phyloP scores from a whole-genome alignment of 2,797 vertebrate genomes.

The Dendrocincla fuliginosa region DNA sequence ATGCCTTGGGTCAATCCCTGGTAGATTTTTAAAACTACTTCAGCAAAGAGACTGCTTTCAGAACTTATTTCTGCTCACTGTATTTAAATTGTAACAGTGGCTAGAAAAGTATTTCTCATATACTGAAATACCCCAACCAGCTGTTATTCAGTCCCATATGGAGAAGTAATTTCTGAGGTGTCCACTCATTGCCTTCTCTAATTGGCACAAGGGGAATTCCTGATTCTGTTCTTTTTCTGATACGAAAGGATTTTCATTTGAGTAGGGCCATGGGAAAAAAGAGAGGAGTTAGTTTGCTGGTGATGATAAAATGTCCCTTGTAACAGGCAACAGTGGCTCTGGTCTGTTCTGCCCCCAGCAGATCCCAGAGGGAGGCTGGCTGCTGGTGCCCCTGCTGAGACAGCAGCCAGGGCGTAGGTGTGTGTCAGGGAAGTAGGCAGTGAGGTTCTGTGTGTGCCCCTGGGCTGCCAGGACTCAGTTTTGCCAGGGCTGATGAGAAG shows the following conservation, averaged over 20 bases:
- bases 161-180: background rate
- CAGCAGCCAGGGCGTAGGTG: background rate
- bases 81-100: background rate
- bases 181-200: background rate
- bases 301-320: background rate
- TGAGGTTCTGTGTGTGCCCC: background rate
- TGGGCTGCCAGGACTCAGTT: background rate
- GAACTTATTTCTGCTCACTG: background rate
- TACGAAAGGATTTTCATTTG: rapidly evolving
- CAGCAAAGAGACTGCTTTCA: background rate
- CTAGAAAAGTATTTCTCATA: background rate
- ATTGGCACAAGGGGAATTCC: background rate
- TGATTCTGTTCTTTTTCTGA: background rate
- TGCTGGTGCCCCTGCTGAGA: background rate
- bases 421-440: background rate
- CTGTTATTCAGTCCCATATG: background rate
- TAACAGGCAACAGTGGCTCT: background rate
- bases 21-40: background rate
- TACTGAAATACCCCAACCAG: background rate
- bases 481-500: background rate
- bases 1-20: background rate
- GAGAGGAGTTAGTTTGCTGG: background rate
- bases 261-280: background rate
- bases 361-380: background rate
- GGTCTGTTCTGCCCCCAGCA: background rate